phyloP scores from a whole-genome alignment of 2,797 vertebrate genomes.

The Tragopan temminckii region DNA sequence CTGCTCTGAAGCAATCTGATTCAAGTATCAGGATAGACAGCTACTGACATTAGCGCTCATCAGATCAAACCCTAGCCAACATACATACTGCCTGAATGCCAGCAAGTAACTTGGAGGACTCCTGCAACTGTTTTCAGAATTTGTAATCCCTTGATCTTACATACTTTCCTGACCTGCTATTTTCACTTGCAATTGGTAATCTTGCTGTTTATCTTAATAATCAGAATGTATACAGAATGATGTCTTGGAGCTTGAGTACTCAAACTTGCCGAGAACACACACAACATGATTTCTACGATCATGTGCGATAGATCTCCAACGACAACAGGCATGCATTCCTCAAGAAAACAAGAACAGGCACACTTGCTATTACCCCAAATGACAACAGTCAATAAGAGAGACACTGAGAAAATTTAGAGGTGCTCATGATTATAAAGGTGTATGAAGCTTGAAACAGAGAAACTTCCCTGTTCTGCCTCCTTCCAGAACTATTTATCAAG shows the following conservation, averaged over 20 bases:
- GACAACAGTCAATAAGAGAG: not conserved
- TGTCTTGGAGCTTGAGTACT: not conserved
- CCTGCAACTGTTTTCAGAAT: not conserved
- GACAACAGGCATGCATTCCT: not conserved
- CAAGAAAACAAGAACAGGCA: not conserved
- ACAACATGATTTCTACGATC: not conserved
- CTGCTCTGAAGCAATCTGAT: not conserved
- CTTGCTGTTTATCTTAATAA: not conserved
- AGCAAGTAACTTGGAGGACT: not conserved
- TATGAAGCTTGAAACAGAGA: not conserved
- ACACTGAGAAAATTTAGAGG: not conserved
- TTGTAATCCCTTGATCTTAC: not conserved
- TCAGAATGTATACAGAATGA: not conserved
- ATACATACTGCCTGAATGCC: not conserved
- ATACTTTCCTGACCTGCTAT: not conserved
- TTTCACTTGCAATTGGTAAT: not conserved
- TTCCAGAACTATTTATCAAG: not conserved
- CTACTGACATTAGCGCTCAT: not conserved
- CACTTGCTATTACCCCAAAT: not conserved
- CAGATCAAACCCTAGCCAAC: not conserved
- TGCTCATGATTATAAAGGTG: not conserved
- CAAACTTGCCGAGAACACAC: not conserved
- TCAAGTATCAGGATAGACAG: not conserved
- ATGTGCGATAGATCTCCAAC: not conserved
- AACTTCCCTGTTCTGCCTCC: not conserved